phyloP scores from a whole-genome alignment of 2,888 invertebrate species.

The Drosophila histrio region DNA sequence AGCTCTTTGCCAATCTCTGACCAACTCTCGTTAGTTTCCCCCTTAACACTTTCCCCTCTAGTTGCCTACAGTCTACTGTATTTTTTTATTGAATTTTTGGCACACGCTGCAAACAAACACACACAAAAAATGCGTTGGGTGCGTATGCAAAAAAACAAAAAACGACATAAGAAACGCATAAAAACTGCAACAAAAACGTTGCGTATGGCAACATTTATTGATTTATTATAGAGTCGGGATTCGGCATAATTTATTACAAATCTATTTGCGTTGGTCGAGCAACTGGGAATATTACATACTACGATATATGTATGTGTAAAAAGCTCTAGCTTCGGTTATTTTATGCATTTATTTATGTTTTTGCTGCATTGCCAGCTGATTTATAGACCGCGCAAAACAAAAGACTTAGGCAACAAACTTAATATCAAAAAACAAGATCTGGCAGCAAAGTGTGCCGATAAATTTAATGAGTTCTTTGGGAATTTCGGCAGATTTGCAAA shows the following conservation, averaged over 20 bases:
- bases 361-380: slow-evolving; percentile 52
- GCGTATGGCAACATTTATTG: slow-evolving; percentile 71
- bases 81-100: slow-evolving; percentile 49
- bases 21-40: neutral
- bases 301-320: neutral
- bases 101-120: slow-evolving; percentile 59
- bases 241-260: slow-evolving; percentile 76
- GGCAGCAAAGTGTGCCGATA: slow-evolving; percentile 8
- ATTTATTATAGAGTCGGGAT: slow-evolving; percentile 58
- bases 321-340: neutral
- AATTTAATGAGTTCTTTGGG: slow-evolving; percentile 5
- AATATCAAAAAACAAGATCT: slow-evolving; percentile 1
- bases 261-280: slow-evolving; percentile 53
- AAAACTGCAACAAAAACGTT: slow-evolving; percentile 56
- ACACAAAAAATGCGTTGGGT: slow-evolving; percentile 61
- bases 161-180: slow-evolving; percentile 9
- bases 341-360: slow-evolving; percentile 10
- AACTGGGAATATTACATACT: slow-evolving; percentile 8
- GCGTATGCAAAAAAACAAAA: slow-evolving; percentile 61
- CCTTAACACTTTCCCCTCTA: neutral
- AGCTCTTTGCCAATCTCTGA: slow-evolving; percentile 21
- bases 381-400: slow-evolving; percentile 60
- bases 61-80: neutral
- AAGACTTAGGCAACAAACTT: slow-evolving; percentile 73
- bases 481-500: neutral